A percentile compares a stretch with the other conserved stretches of the same genome.
Conservation (phyloP, 2,113 vertebrate species). For the Ploceus nigricollis region DNA sequence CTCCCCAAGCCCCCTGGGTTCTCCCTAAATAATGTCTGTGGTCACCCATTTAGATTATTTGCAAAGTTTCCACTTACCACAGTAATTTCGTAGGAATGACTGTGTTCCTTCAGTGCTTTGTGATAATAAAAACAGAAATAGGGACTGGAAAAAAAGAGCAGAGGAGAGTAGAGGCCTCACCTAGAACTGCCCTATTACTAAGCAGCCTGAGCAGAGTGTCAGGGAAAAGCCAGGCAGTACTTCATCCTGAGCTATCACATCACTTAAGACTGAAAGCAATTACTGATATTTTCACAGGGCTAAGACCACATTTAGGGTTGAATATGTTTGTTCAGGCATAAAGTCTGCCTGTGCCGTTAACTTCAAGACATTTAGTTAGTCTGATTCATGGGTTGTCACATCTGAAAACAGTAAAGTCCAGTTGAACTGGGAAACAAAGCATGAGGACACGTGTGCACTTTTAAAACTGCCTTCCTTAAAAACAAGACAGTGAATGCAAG, state of each 20-base stretch:
- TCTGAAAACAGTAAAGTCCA: not conserved
- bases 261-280: not conserved
- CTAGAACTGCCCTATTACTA: not conserved
- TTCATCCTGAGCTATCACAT: not conserved
- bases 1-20: not conserved
- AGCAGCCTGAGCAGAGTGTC: not conserved
- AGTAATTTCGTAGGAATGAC: not conserved
- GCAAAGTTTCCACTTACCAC: constrained; percentile 18
- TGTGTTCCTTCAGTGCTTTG: not conserved
- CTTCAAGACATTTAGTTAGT: not conserved
- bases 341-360: not conserved
- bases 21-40: constrained; percentile 30
- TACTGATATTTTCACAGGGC: not conserved
- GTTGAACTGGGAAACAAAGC: not conserved
- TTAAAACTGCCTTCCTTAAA: not conserved
- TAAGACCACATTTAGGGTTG: not conserved
- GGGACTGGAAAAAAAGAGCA: not conserved
- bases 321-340: not conserved
- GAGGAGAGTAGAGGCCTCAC: not conserved
- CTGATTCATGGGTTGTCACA: not conserved
- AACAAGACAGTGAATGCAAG: not conserved
- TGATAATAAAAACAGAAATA: not conserved
- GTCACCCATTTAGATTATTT: constrained; percentile 9
- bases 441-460: not conserved
- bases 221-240: not conserved